phyloP scores from a whole-genome alignment of 1,140 invertebrate genomes.

The Penaeus japonicus region DNA sequence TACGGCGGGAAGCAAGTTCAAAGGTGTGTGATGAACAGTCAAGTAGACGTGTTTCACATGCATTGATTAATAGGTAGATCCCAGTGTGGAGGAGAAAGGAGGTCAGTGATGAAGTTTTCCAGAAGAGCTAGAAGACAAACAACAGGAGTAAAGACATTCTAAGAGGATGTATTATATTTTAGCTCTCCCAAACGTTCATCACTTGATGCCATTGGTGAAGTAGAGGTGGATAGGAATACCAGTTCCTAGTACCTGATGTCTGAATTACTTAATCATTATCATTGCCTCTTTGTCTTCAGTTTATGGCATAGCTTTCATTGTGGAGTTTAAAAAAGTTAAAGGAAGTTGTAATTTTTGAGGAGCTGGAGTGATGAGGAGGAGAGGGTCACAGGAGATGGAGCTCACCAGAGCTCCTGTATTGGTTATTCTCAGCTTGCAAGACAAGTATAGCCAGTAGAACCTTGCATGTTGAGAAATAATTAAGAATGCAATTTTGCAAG shows the following conservation, averaged over 20 bases:
- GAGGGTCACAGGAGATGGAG: constrained; percentile 45
- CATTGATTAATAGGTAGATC: not conserved
- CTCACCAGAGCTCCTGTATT: constrained; percentile 28
- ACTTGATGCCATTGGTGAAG: constrained; percentile 39
- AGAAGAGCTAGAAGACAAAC: constrained; percentile 9
- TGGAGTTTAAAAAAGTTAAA: not conserved
- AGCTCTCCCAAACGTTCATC: constrained; percentile 31
- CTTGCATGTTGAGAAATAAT: constrained; percentile 36
- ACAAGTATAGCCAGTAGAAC: constrained; percentile 42
- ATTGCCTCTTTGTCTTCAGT: constrained; percentile 33
- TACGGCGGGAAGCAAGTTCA: constrained; percentile 32
- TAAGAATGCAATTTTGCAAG: not conserved
- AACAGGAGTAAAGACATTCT: constrained; percentile 2
- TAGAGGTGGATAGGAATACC: constrained; percentile 25
- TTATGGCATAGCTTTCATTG: constrained; percentile 14
- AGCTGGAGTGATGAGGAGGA: constrained; percentile 46
- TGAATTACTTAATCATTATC: constrained; percentile 31
- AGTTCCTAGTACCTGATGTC: constrained; percentile 38
- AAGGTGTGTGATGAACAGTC: constrained; percentile 18
- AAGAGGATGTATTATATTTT: constrained; percentile 22
- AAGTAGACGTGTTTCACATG: no score
- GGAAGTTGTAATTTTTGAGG: not conserved
- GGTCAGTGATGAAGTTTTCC: not conserved
- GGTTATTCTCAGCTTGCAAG: constrained; percentile 48
- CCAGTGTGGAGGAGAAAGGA: constrained; percentile 25